Evolutionary conservation across 2,113 vertebrate genomes (phyloP).

Genomic region (Coreoperca whiteheadi): DNA sequence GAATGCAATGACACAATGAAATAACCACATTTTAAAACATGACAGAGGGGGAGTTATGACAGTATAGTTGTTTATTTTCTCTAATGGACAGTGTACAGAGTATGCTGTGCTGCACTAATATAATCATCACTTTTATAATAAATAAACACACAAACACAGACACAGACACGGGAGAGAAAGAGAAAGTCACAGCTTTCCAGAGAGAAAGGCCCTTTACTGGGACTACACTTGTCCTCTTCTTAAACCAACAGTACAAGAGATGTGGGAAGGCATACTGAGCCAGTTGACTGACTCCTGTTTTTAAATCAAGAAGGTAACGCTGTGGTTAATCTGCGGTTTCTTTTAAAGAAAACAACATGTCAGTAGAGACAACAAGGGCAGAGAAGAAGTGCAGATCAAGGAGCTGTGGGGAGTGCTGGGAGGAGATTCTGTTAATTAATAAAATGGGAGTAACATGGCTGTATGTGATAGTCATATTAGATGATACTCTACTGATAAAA

Average conservation of each 20-base stretch:
- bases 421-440: conserved; percentile 52
- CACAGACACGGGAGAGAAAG: conserved; percentile 39
- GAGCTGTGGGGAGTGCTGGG: conserved; percentile 19
- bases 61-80: conserved; percentile 68
- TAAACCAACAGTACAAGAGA: conserved; percentile 38
- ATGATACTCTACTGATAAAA: conserved; percentile 43
- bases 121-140: conserved; percentile 74
- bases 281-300: conserved; percentile 17
- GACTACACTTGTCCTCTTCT: conserved; percentile 26
- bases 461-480: conserved; percentile 28
- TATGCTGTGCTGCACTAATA: conserved; percentile 66
- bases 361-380: conserved; percentile 4
- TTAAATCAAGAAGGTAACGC: conserved; percentile 11
- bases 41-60: conserved; percentile 6
- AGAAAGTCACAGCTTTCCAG: conserved; percentile 36
- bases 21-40: conserved; percentile 15
- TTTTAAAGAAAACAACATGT: conserved; percentile 31
- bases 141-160: conserved; percentile 76
- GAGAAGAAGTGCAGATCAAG: conserved; percentile 20
- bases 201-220: conserved; percentile 24
- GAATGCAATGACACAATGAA: background rate
- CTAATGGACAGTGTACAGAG: conserved; percentile 73
- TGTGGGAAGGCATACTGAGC: background rate
- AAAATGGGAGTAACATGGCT: conserved; percentile 53
- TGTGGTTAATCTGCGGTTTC: conserved; percentile 22